Evolutionary conservation across 2,888 invertebrate species (phyloP).

Genomic region (Nemotelus nigrinus): DNA sequence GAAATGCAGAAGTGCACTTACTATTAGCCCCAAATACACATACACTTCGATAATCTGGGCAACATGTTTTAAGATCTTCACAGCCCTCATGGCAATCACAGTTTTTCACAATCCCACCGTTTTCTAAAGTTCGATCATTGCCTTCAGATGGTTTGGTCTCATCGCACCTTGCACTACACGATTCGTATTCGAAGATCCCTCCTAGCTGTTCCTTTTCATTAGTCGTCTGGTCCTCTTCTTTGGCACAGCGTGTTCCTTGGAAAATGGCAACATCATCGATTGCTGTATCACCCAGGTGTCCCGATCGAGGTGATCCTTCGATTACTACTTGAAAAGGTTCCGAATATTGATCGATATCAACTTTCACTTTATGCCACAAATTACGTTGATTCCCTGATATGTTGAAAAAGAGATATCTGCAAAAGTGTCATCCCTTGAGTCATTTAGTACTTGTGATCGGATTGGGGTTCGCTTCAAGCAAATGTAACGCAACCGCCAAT

Average conservation of each 20-base stretch:
- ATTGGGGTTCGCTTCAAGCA: too few relatives aligned
- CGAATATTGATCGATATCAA: slow-evolving; percentile 64
- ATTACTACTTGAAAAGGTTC: slow-evolving; percentile 75
- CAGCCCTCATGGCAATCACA: slow-evolving; percentile 74
- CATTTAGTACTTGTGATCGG: not conserved
- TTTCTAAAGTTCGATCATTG: slow-evolving; percentile 25
- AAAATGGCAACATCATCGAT: slow-evolving; percentile 81
- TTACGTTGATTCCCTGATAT: slow-evolving; percentile 76
- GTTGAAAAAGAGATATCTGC: slow-evolving; percentile 68
- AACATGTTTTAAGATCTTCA: slow-evolving; percentile 69
- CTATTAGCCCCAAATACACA: slow-evolving; percentile 63
- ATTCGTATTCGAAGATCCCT: slow-evolving; percentile 62
- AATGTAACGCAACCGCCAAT: too few relatives aligned
- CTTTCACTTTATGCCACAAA: slow-evolving; percentile 71
- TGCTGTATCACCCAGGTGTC: slow-evolving; percentile 80
- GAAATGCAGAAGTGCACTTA: slow-evolving; percentile 36
- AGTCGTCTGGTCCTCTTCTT: not conserved
- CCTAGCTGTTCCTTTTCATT: not conserved
- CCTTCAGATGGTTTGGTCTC: slow-evolving; percentile 45
- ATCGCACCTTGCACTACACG: slow-evolving; percentile 68
- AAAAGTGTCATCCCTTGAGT: slow-evolving; percentile 24
- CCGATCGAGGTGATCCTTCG: slow-evolving; percentile 75
- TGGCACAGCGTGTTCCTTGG: slow-evolving; percentile 59
- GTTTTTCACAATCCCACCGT: slow-evolving; percentile 54
- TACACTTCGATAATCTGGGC: slow-evolving; percentile 72